These are phyloP conservation scores for Zophobas morio DNA, from an alignment of 1,140 invertebrate genomes.

Conservation along the genomic window DNA sequence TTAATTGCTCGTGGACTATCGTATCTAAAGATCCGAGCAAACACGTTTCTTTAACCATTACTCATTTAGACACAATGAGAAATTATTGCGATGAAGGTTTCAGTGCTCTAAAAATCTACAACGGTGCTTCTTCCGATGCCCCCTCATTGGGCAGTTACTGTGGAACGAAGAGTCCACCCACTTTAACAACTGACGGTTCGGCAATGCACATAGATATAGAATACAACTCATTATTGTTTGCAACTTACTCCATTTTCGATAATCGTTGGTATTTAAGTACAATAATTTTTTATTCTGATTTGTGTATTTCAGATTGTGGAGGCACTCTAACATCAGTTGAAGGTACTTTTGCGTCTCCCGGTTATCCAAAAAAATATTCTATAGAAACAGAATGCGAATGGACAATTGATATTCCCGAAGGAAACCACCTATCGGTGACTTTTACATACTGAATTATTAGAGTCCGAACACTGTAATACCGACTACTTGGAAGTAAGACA, in stretches of 20 bases:
- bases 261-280: slow-evolving; percentile 68
- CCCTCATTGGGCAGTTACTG: slow-evolving; percentile 78
- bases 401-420: slow-evolving; percentile 77
- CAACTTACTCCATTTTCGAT: slow-evolving; percentile 73
- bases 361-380: slow-evolving; percentile 77
- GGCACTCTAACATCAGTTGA: slow-evolving; percentile 69
- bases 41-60: slow-evolving; percentile 81
- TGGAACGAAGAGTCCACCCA: slow-evolving; percentile 72
- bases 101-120: slow-evolving; percentile 70
- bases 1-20: slow-evolving; percentile 78
- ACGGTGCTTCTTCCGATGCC: slow-evolving; percentile 81
- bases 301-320: slow-evolving; percentile 71
- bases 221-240: slow-evolving; percentile 66
- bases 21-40: slow-evolving; percentile 72
- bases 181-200: slow-evolving; percentile 74
- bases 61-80: slow-evolving; percentile 70
- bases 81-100: slow-evolving; percentile 58
- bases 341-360: slow-evolving; percentile 77
- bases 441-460: slow-evolving; percentile 77
- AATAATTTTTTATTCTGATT: slow-evolving; percentile 41
- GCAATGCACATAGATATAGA: slow-evolving; percentile 67
- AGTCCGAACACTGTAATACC: slow-evolving; percentile 83
- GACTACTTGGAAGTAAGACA: slow-evolving; percentile 90
- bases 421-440: slow-evolving; percentile 76
- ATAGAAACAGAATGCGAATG: slow-evolving; percentile 80